Evolutionary conservation across 2,113 vertebrate genomes (phyloP), one percentile per base, ranked within the genome.

Genomic region (Spheniscus mendiculus): DNA sequence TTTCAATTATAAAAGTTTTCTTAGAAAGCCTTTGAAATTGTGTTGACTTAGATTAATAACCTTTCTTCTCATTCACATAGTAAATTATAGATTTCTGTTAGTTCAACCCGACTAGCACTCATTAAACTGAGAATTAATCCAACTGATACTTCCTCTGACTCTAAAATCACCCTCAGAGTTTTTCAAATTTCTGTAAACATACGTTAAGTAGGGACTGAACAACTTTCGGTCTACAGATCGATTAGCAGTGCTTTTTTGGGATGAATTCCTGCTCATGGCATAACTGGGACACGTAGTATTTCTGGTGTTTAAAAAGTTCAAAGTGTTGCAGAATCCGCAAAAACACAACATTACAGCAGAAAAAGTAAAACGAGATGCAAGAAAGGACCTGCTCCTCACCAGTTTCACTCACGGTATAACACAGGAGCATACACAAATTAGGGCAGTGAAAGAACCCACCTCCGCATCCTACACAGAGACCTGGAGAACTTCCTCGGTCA

Each of bases 391-490:
- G 22, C 7, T 70, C 12, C 62, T 91, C 52, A 65, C 8, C 44
- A 11, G 44, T 50, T 77, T 21, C 27, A 6, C 36, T 49, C 30
- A 8, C 11, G 17, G 45, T 38, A 18, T 29, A 53, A 22, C 40
- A 13, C 32, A 50, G 52, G 56, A 76, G 21, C 7, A 38, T 2
- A 15, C 5, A 12, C 22, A 62, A 52, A 69, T 26, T 0, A 26
- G 21, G 45, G 40, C 62, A 55, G 30, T 5, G 14, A 45, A 66
- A 76, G 38, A 83, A 72, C 25, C 16, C 29, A 27, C 38, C 34
- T 83, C 65, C 3, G 0, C 1, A 2, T 32, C 10, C 45, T 29
- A n/a, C 20, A 12, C 13, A 32, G 9, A 6, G n/a, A 29, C 55
- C 25, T 12, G 3, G 14, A 83, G 78, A 86, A 50, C 21, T 29